These are phyloP conservation scores for Pseudorhombus dupliciocellatus DNA, from an alignment of 2,113 vertebrate species.

Conservation along the genomic window DNA sequence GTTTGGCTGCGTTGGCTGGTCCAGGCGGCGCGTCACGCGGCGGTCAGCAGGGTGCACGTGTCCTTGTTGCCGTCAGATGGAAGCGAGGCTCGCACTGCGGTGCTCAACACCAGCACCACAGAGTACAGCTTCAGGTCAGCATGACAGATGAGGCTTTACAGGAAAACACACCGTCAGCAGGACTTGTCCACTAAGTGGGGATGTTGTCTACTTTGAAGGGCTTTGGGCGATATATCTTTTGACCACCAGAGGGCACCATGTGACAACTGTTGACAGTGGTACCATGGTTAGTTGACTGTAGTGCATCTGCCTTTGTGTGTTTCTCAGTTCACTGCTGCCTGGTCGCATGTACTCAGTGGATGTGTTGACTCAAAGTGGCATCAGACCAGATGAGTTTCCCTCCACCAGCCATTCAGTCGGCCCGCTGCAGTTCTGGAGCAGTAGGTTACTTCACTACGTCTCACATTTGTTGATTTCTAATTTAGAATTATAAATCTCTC, in stretches of 20 bases:
- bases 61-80: constrained; percentile 83
- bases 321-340: constrained; percentile 86
- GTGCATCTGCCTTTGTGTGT: constrained; percentile 7
- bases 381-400: constrained; percentile 84
- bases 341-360: constrained; percentile 88
- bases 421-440: constrained; percentile 89
- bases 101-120: constrained; percentile 85
- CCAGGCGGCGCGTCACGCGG: constrained; percentile 83
- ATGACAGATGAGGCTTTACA: background rate
- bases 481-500: background rate
- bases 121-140: constrained; percentile 89
- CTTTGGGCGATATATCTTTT: background rate
- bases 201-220: background rate
- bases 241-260: constrained; percentile 40
- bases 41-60: constrained; percentile 86
- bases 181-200: constrained; percentile 36
- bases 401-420: constrained; percentile 87
- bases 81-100: constrained; percentile 74
- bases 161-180: constrained; percentile 1
- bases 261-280: background rate
- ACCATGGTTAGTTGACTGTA: background rate
- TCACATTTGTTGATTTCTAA: background rate
- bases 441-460: constrained; percentile 77
- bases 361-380: constrained; percentile 87
- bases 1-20: constrained; percentile 90